Conservation (phyloP, 2,888 invertebrate species). For the Drosophila prolongata region DNA sequence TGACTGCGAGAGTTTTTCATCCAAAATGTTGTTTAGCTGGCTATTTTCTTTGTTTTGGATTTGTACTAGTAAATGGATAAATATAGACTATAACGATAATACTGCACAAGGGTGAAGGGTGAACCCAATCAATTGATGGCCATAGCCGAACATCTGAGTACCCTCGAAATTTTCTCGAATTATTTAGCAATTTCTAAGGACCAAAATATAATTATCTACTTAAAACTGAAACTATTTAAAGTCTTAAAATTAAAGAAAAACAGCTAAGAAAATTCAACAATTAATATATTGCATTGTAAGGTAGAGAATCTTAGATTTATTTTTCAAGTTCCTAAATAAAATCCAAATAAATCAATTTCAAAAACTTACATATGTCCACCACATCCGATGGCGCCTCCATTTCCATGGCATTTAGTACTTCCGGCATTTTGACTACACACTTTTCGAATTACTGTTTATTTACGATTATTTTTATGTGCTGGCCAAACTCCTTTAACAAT, state of each 20-base stretch:
- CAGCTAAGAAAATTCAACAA: no score
- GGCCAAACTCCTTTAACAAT: conserved; percentile 1
- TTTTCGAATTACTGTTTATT: conserved; percentile 2
- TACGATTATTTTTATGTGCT: not conserved
- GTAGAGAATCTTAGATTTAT: no score
- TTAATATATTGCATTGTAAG: no score
- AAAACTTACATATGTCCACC: conserved; percentile 44
- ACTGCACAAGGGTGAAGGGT: not conserved
- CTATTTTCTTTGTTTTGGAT: conserved; percentile 3
- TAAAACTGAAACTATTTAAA: no score
- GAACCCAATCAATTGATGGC: not conserved
- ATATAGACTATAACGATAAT: conserved; percentile 22
- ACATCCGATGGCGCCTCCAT: conserved; percentile 41
- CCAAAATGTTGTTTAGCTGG: conserved; percentile 14
- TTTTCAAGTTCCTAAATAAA: not conserved
- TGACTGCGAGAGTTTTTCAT: conserved; percentile 2
- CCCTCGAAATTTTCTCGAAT: not conserved
- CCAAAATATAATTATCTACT: no score
- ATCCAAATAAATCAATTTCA: not conserved
- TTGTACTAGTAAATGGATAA: conserved; percentile 5
- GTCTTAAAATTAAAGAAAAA: no score
- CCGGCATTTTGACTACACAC: conserved; percentile 31
- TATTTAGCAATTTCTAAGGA: no score
- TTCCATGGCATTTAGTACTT: conserved; percentile 34
- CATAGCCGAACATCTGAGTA: not conserved